phyloP scores from a whole-genome alignment of 2,888 invertebrate species.

The Teinopalpus imperialis region DNA sequence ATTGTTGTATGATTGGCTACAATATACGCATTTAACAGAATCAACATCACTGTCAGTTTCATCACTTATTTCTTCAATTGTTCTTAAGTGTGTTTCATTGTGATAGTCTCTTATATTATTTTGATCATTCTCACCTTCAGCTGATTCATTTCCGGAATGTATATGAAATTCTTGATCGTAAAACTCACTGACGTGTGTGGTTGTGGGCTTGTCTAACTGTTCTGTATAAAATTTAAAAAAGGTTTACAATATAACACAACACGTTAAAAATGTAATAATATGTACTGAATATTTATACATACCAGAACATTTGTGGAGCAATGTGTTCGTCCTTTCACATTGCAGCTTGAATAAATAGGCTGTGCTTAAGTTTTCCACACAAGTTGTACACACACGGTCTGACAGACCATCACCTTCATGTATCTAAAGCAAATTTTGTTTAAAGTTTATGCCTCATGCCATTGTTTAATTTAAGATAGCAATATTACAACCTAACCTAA shows the following conservation, averaged over 20 bases:
- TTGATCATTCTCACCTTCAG: conserved; percentile 65
- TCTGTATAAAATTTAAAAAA: conserved; percentile 40
- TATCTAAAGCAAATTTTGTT: conserved; percentile 51
- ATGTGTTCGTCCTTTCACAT: conserved; percentile 64
- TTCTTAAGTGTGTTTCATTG: conserved; percentile 30
- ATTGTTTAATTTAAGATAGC: too few relatives aligned
- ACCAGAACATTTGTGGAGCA: conserved; percentile 64
- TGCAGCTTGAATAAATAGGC: conserved; percentile 73
- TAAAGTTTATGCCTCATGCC: too few relatives aligned
- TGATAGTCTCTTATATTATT: conserved; percentile 55
- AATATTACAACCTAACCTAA: too few relatives aligned
- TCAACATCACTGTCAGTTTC: conserved; percentile 76
- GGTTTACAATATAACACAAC: neutral
- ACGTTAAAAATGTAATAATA: too few relatives aligned
- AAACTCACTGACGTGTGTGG: conserved; percentile 59
- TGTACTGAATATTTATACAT: conserved; percentile 25
- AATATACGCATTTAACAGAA: conserved; percentile 71
- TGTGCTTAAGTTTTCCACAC: conserved; percentile 72
- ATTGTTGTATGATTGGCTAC: conserved; percentile 64
- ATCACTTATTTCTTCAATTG: conserved; percentile 60
- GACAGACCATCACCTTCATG: conserved; percentile 71
- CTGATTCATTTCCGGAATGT: conserved; percentile 53
- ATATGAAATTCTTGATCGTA: conserved; percentile 67
- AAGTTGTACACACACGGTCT: conserved; percentile 68
- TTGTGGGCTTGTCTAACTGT: conserved; percentile 51